These are phyloP conservation scores for Crematogaster levior DNA, from an alignment of 2,888 invertebrate genomes.

Conservation along the genomic window DNA sequence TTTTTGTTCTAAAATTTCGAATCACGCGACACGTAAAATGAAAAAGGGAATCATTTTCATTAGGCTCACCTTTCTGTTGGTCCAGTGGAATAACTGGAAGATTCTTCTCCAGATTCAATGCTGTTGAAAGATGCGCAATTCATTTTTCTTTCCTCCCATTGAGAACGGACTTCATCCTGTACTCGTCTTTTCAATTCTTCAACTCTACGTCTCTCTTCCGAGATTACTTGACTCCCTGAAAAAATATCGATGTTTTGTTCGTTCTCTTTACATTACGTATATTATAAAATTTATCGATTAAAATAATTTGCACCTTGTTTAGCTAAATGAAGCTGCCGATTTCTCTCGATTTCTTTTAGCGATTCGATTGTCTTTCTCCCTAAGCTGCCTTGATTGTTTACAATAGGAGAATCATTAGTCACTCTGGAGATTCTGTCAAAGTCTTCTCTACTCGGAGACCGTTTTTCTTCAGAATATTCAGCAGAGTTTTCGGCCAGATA, in stretches of 20 bases:
- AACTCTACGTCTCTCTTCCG: slow-evolving; percentile 95
- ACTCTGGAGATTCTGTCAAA: slow-evolving; percentile 95
- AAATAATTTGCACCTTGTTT: slow-evolving; percentile 91
- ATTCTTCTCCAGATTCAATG: slow-evolving; percentile 88
- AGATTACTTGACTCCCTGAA: slow-evolving; percentile 95
- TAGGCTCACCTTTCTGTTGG: slow-evolving; percentile 86
- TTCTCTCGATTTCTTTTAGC: slow-evolving; percentile 95
- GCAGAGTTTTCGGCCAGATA: slow-evolving; percentile 79
- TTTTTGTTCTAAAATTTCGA: not conserved
- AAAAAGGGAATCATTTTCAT: not conserved
- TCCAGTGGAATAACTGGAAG: slow-evolving; percentile 88
- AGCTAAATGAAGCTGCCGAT: slow-evolving; percentile 93
- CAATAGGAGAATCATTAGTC: slow-evolving; percentile 93
- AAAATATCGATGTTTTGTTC: not conserved
- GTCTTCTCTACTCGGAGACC: slow-evolving; percentile 93
- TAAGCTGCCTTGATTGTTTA: slow-evolving; percentile 88
- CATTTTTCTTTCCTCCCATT: slow-evolving; percentile 92
- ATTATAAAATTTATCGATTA: not conserved
- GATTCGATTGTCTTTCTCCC: slow-evolving; percentile 94
- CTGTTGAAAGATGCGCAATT: slow-evolving; percentile 89
- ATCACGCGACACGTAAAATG: not conserved
- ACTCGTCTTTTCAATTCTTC: slow-evolving; percentile 94
- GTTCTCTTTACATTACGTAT: not conserved
- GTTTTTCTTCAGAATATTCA: slow-evolving; percentile 80
- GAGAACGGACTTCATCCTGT: slow-evolving; percentile 95